Percentiles rank a stretch among this genome's conserved stretches.
phyloP scores from a whole-genome alignment of 2,113 vertebrate species.

The Myotis lucifugus region DNA sequence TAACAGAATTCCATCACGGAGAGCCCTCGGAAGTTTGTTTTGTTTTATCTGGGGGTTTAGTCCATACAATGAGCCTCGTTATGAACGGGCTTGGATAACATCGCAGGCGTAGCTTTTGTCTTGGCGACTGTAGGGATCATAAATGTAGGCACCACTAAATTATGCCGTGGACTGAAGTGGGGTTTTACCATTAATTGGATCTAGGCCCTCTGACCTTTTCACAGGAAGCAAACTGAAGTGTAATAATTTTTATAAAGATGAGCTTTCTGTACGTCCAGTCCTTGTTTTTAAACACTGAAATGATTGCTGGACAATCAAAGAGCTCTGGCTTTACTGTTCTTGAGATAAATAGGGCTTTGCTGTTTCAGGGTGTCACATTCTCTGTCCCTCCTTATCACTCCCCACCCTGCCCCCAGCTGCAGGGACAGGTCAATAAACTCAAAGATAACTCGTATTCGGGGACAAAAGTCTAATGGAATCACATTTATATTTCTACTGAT shows the following conservation, averaged over 20 bases:
- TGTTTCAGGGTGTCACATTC: not conserved
- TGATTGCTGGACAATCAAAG: slow-evolving; percentile 80
- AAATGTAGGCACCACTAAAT: slow-evolving; percentile 82
- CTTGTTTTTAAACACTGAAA: slow-evolving; percentile 67
- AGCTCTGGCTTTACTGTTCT: slow-evolving; percentile 62
- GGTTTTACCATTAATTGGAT: slow-evolving; percentile 84
- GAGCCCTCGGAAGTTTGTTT: not conserved
- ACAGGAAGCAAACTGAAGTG: slow-evolving; percentile 85
- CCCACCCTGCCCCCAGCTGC: not conserved
- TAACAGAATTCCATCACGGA: not conserved
- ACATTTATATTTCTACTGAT: not conserved
- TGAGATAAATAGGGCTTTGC: slow-evolving; percentile 64
- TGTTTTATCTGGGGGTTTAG: not conserved
- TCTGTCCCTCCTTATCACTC: not conserved
- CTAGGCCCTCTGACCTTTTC: slow-evolving; percentile 83
- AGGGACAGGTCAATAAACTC: not conserved
- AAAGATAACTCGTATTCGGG: not conserved
- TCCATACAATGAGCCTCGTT: not conserved
- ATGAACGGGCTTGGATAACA: slow-evolving; percentile 37
- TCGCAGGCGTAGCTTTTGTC: slow-evolving; percentile 51
- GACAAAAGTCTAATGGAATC: not conserved
- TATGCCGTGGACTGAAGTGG: slow-evolving; percentile 73
- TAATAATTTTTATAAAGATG: slow-evolving; percentile 85
- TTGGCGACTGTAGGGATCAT: slow-evolving; percentile 64
- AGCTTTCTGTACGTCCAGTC: slow-evolving; percentile 82